phyloP scores from a whole-genome alignment of 2,888 invertebrate species.

The Patella caerulea region DNA sequence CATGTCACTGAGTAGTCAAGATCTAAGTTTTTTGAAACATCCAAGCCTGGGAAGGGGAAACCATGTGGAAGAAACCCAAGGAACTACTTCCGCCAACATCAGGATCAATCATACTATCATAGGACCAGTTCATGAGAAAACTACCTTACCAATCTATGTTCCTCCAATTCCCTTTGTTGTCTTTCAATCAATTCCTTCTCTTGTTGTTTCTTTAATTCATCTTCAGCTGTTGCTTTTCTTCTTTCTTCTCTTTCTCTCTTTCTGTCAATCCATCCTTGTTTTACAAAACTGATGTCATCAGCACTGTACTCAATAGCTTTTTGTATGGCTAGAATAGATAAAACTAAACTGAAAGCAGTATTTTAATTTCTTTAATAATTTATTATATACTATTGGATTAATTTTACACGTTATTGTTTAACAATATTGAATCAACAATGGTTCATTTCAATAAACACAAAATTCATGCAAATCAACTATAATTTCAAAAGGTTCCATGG shows the following conservation, averaged over 20 bases:
- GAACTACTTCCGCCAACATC: background rate
- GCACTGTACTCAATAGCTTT: conserved; percentile 65
- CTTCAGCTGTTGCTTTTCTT: conserved; percentile 46
- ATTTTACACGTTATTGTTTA: too few relatives aligned
- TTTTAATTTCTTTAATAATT: too few relatives aligned
- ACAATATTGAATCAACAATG: too few relatives aligned
- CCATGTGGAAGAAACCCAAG: background rate
- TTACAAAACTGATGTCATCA: conserved; percentile 70
- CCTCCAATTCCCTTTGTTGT: conserved; percentile 77
- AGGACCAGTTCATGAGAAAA: too few relatives aligned
- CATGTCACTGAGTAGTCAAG: too few relatives aligned
- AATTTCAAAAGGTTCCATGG: too few relatives aligned
- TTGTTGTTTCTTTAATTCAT: conserved; percentile 71
- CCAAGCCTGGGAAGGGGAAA: too few relatives aligned
- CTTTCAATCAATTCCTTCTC: conserved; percentile 74
- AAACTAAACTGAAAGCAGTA: too few relatives aligned
- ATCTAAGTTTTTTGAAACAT: too few relatives aligned
- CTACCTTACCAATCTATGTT: conserved; percentile 74
- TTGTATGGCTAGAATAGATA: conserved; percentile 40
- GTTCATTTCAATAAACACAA: too few relatives aligned
- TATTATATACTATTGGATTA: too few relatives aligned
- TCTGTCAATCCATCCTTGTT: conserved; percentile 58
- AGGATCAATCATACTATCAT: background rate
- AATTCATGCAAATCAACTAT: too few relatives aligned
- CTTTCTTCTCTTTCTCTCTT: conserved; percentile 72